Percentiles rank a stretch among this genome's conserved stretches.
Conservation (phyloP, 2,797 vertebrate genomes). For the Scarus forsteni region DNA sequence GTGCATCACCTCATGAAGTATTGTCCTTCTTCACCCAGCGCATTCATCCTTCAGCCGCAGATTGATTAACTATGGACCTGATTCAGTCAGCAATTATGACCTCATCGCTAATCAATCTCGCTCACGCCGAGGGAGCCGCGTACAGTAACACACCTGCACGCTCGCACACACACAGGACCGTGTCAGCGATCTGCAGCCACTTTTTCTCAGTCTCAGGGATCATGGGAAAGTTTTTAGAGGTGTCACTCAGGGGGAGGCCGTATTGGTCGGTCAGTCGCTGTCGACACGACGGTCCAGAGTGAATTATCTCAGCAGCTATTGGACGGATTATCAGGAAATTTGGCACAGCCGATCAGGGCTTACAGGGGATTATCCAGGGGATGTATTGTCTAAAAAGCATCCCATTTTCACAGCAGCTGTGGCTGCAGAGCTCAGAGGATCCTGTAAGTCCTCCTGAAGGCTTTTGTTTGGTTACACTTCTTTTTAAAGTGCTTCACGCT, state of each 20-base stretch:
- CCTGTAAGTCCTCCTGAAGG: background rate
- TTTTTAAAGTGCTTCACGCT: background rate
- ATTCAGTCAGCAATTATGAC: conserved; percentile 86
- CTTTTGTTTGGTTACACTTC: background rate
- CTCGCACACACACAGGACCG: background rate
- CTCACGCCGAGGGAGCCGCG: conserved; percentile 53
- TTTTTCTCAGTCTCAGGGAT: conserved; percentile 54
- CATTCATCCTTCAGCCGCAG: conserved; percentile 82
- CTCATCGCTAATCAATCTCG: conserved; percentile 82
- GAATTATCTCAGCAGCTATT: conserved; percentile 18
- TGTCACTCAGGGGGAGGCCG: conserved; percentile 27
- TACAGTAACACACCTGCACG: conserved; percentile 34
- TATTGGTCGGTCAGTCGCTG: conserved; percentile 13
- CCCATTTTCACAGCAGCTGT: background rate
- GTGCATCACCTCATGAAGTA: conserved; percentile 85
- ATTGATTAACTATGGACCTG: conserved; percentile 82
- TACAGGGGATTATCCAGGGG: conserved; percentile 7
- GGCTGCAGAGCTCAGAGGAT: background rate
- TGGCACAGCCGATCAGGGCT: conserved; percentile 1
- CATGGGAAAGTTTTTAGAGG: conserved; percentile 65
- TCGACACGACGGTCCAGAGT: conserved; percentile 10
- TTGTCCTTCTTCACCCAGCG: conserved; percentile 80
- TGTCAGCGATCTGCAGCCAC: conserved; percentile 45
- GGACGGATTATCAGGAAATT: conserved; percentile 25
- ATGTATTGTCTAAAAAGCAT: conserved; percentile 9